Base-by-base conservation (phyloP, 2,888 invertebrate genomes). In the Caenorhabditis angaria region DNA sequence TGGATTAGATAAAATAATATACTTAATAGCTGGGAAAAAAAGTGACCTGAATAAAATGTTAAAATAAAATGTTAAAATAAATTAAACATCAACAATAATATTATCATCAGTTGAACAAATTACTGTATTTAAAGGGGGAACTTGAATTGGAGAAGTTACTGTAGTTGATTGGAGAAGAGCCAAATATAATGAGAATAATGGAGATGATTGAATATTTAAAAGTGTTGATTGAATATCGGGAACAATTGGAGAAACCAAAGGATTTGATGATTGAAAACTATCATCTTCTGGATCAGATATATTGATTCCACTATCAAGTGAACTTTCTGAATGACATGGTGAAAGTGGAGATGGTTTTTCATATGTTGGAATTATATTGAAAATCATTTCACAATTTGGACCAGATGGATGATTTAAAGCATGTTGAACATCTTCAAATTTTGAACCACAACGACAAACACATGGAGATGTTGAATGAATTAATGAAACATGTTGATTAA, bases 401-500 rank as follows among this genome's bases (percentile, higher is more conserved):
- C 71, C 67, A 5, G 61, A 47, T n/a, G 82, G 72, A 63, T 84
- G 84, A 6, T 53, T 65, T 0, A 77, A 57, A n/a, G 81, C 84
- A 20, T 70, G 67, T 18, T 77, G 77, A 24, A 83, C 63, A 29
- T 81, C 74, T 20, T 81, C 79, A 59, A 84, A 84, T 0, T 61
- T 55, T 18, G 60, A 51, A 10, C 80, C 75, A 63, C 85, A 85
- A 14, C 73, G 54, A 55, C 85, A 85, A 18, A 82, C 82, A 64
- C 82, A 85, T 18, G 85, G 84, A 12, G 82, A 64, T 10, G 80
- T 69, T 53, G 69, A 57, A 67, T 85, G 85, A 3, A 72, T 73
- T 18, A 70, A 61, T 20, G 57, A 73, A 14, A 85, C 70, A 67
- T 85, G 85, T 25, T 35, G 24, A 18, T 67, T 64, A 61, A 85